phyloP scores from a whole-genome alignment of 2,113 vertebrate species.

The Eulacestoma nigropectus region DNA sequence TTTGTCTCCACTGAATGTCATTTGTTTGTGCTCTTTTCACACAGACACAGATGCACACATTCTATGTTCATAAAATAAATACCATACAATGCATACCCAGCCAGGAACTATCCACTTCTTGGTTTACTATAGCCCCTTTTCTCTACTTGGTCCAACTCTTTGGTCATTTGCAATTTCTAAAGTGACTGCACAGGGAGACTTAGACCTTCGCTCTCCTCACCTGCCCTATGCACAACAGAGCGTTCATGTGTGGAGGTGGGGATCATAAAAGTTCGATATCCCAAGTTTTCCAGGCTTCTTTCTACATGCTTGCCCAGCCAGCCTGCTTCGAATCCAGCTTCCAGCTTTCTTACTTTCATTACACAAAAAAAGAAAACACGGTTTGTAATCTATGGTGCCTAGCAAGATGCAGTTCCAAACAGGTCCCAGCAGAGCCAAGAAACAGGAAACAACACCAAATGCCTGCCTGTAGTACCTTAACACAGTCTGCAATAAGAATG shows the following conservation, averaged over 20 bases:
- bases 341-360: neutral
- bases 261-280: neutral
- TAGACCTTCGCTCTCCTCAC: neutral
- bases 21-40: neutral
- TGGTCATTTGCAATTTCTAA: neutral
- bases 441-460: neutral
- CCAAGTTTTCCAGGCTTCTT: neutral
- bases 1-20: neutral
- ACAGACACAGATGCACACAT: neutral
- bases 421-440: neutral
- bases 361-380: neutral
- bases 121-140: neutral
- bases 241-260: accelerated
- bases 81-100: neutral
- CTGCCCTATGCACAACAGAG: neutral
- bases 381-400: neutral
- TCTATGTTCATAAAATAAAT: neutral
- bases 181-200: neutral
- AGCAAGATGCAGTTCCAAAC: neutral
- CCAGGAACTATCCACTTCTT: neutral
- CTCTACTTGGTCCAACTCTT: neutral
- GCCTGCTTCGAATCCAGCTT: neutral
- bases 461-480: neutral
- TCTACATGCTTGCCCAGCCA: neutral
- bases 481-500: neutral